A percentile compares a stretch with the other conserved stretches of the same genome.
Conservation (phyloP, 64 coral and sea anemone species). For the Anthopleura sola region DNA sequence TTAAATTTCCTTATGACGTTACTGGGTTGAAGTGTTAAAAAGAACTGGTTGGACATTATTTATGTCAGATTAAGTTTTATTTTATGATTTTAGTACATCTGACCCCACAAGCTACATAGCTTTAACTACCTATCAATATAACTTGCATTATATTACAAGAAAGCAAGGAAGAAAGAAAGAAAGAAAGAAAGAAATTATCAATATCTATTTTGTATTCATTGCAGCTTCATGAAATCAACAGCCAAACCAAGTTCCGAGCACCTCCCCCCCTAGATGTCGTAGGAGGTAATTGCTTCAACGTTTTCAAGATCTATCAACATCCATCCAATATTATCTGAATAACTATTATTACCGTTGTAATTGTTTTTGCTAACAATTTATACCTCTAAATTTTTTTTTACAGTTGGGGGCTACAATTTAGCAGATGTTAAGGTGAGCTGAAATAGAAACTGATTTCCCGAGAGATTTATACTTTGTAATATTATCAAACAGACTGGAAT, state of each 20-base stretch:
- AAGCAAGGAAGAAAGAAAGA: neutral
- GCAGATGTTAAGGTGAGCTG: slow-evolving; percentile 64
- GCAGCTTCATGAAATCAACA: slow-evolving; percentile 66
- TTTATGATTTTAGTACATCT: too few species aligned
- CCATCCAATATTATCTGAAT: neutral
- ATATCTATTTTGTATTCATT: neutral
- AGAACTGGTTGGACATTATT: too few species aligned
- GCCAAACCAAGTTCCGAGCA: slow-evolving; percentile 63
- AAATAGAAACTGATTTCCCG: neutral
- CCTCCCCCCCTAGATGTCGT: slow-evolving; percentile 56
- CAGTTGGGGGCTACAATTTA: slow-evolving; percentile 96
- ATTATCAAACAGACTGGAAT: neutral
- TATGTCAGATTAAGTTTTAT: too few species aligned
- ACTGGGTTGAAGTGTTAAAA: too few species aligned
- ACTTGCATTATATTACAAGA: too few species aligned
- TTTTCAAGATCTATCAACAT: too few species aligned
- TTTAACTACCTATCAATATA: too few species aligned
- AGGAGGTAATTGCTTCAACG: slow-evolving; percentile 42
- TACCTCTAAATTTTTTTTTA: neutral
- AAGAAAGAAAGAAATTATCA: too few species aligned
- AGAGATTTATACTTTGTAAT: too few species aligned
- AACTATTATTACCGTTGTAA: too few species aligned
- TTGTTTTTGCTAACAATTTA: neutral
- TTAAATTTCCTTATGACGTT: too few species aligned
- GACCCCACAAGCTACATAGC: too few species aligned